These are phyloP conservation scores for Saturnia pavonia DNA, from an alignment of 2,888 invertebrate genomes.

Conservation along the genomic window DNA sequence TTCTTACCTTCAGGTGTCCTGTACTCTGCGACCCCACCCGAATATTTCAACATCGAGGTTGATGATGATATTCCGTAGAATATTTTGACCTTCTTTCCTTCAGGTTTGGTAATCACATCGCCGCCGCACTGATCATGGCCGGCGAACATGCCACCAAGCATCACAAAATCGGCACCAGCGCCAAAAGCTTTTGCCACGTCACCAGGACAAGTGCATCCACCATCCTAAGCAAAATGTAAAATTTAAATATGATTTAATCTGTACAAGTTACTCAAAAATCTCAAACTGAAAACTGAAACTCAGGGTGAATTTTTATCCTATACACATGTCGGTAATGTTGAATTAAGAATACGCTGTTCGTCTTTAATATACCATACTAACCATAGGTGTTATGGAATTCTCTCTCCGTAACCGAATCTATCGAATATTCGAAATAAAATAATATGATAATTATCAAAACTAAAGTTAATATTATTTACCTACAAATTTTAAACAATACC, in stretches of 20 bases:
- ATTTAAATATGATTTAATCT: background rate
- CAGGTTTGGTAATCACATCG: conserved; percentile 85
- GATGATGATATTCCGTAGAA: conserved; percentile 97
- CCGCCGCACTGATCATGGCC: conserved; percentile 96
- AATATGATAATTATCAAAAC: too few species aligned
- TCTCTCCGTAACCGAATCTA: too few species aligned
- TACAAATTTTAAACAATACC: too few species aligned
- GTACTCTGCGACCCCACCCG: conserved; percentile 83
- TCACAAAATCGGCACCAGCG: conserved; percentile 97
- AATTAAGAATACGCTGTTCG: too few species aligned
- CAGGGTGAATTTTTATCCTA: background rate
- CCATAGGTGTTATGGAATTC: too few species aligned
- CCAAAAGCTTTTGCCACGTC: conserved; percentile 97
- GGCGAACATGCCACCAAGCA: conserved; percentile 97
- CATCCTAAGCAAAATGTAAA: conserved; percentile 84
- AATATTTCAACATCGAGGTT: conserved; percentile 95
- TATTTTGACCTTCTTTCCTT: conserved; percentile 90
- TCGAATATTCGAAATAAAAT: too few species aligned
- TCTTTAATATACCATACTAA: too few species aligned
- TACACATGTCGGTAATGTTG: too few species aligned
- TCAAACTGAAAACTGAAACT: background rate
- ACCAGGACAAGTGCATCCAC: conserved; percentile 95
- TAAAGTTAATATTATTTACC: too few species aligned
- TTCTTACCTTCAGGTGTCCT: conserved; percentile 91
- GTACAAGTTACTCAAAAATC: background rate